Evolutionary conservation across 2,888 invertebrate genomes (phyloP), one percentile per base, ranked within the genome.

Genomic region (Artemia sinica): DNA sequence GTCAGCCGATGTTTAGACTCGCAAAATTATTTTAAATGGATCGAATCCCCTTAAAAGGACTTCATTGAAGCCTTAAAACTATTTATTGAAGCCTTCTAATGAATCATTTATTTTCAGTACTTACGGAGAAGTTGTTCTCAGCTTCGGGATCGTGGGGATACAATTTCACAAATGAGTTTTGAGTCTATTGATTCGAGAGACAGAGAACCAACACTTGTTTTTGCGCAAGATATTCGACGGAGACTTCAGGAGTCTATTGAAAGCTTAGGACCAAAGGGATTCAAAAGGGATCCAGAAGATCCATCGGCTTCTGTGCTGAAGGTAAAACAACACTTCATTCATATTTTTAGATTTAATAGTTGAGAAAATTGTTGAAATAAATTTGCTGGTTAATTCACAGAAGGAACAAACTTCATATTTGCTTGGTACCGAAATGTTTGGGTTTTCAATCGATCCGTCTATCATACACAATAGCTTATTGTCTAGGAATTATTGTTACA

Each of bases 241-340:
- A 81, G 92, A 70, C 80, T 93, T 67, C 88, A 87, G 1, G 89
- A 91, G 78, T 89, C 89, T 75, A 81, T 88, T 67, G 83, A 82
- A 72, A 84, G 85, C 72, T 79, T 79, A 2, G 78, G 77, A 71
- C 86, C 85, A 72, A 85, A 85, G 74, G 85, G 88, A 18, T 90
- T 91, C 77, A 84, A 88, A 75, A 87, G 94, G 75, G 96, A 97
- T 80, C 95, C 95, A 0, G 93, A 95, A 75, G 98, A 98, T 81
- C 98, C 98, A 0, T 96, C 96, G 65, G 97, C 97, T 1, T 91
- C 94, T 1, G 94, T 95, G 7, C 82, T 99, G 66, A 96, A 96
- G 14, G 63, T 58, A 58, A 58, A 58, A 28, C 41, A 41, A 6
- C 41, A 41, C 41, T 41, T 41, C 41, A 41, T 41, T 41, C 6